Conservation (phyloP, 2,888 invertebrate genomes). For the Serrognathus titanus region DNA sequence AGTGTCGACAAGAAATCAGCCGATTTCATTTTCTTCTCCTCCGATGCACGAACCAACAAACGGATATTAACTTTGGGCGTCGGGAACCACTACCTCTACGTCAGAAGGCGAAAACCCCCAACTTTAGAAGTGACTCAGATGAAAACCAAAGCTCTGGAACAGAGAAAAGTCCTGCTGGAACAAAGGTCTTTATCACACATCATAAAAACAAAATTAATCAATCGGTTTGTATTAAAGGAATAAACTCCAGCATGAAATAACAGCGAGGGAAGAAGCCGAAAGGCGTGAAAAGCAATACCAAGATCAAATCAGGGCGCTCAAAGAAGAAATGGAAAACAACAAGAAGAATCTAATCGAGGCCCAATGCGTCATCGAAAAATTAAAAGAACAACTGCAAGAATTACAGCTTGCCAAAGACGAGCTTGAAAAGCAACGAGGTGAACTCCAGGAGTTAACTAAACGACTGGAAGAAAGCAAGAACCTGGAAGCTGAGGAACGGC, state of each 20-base stretch:
- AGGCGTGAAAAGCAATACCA: slow-evolving; percentile 93
- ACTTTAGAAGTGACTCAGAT: slow-evolving; percentile 99
- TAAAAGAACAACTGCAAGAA: slow-evolving; percentile 86
- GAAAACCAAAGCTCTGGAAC: slow-evolving; percentile 97
- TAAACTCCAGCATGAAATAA: slow-evolving; percentile 85
- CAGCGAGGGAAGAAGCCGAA: slow-evolving; percentile 91
- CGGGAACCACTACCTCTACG: slow-evolving; percentile 99
- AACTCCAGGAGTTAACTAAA: slow-evolving; percentile 83
- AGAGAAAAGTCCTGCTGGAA: slow-evolving; percentile 85
- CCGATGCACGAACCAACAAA: slow-evolving; percentile 94
- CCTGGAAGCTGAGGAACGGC: slow-evolving; percentile 80
- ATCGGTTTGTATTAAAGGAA: slow-evolving; percentile 56
- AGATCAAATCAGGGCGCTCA: slow-evolving; percentile 81
- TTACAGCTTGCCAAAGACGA: slow-evolving; percentile 87
- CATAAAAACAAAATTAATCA: background rate
- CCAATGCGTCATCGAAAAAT: slow-evolving; percentile 74
- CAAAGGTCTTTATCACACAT: slow-evolving; percentile 62
- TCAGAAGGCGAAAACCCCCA: slow-evolving; percentile 96
- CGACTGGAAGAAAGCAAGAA: slow-evolving; percentile 87
- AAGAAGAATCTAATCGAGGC: slow-evolving; percentile 69
- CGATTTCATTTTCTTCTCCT: slow-evolving; percentile 97
- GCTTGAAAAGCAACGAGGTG: slow-evolving; percentile 79
- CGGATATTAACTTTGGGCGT: slow-evolving; percentile 96
- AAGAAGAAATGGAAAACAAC: slow-evolving; percentile 90
- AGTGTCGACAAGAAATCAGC: slow-evolving; percentile 98